phyloP scores from a whole-genome alignment of 2,113 vertebrate genomes.

The Todiramphus chloris region DNA sequence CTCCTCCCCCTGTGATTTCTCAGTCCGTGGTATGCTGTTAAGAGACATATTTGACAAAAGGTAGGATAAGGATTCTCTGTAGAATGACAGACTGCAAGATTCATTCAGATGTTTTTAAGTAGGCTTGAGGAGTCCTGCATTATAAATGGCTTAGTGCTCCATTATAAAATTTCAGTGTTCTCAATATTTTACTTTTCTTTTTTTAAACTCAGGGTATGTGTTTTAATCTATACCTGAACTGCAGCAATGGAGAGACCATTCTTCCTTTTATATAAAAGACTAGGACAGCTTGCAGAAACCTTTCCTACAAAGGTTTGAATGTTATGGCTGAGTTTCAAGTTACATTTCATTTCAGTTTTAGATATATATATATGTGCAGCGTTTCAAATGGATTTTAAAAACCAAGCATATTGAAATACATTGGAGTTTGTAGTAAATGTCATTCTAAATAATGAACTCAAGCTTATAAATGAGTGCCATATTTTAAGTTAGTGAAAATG shows the following conservation, averaged over 20 bases:
- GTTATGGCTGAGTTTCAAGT: neutral
- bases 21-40: fast-evolving
- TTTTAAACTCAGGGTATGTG: neutral
- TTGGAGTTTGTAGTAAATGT: neutral
- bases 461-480: neutral
- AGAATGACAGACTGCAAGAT: neutral
- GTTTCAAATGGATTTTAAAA: neutral
- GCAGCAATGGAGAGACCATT: neutral
- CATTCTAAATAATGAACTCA: neutral
- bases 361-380: neutral
- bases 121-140: neutral
- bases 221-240: neutral
- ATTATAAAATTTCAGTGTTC: neutral
- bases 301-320: neutral
- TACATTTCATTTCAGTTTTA: neutral
- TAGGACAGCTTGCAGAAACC: neutral
- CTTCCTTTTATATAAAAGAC: neutral
- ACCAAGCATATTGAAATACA: neutral
- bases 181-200: neutral
- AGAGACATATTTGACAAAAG: neutral
- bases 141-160: neutral
- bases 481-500: neutral
- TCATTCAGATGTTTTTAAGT: neutral
- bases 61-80: neutral
- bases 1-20: neutral